phyloP scores from a whole-genome alignment of 2,797 vertebrate species.

The Hippocampus kuda region DNA sequence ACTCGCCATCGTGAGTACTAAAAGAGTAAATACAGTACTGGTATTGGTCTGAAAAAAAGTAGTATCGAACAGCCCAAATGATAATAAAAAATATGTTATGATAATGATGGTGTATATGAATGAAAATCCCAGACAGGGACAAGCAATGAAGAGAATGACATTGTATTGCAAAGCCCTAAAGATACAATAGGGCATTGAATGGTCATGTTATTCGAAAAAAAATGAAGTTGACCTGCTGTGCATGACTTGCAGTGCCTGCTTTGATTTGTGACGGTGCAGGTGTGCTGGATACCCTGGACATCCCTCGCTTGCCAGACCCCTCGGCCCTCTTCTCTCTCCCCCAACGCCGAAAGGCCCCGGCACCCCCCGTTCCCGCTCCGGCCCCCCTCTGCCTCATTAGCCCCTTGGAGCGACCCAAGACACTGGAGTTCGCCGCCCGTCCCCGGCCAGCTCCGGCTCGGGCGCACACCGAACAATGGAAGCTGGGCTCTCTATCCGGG shows the following conservation, averaged over 20 bases:
- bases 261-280: slow-evolving; percentile 43
- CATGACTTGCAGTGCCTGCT: neutral
- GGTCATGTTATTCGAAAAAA: neutral
- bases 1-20: too few relatives aligned
- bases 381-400: slow-evolving; percentile 43
- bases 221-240: neutral
- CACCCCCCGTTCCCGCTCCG: slow-evolving; percentile 39
- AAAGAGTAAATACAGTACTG: too few relatives aligned
- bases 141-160: too few relatives aligned
- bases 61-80: too few relatives aligned
- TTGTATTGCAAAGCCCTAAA: too few relatives aligned
- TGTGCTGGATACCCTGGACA: slow-evolving; percentile 61
- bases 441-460: slow-evolving; percentile 73
- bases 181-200: too few relatives aligned
- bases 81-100: too few relatives aligned
- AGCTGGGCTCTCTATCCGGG: slow-evolving; percentile 73
- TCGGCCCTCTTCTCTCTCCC: slow-evolving; percentile 60
- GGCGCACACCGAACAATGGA: slow-evolving; percentile 77
- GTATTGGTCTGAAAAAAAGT: too few relatives aligned
- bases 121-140: too few relatives aligned
- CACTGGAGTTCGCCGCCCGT: slow-evolving; percentile 77
- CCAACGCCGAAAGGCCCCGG: slow-evolving; percentile 64
- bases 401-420: slow-evolving; percentile 76
- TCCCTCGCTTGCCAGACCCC: slow-evolving; percentile 73
- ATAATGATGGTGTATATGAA: too few relatives aligned